phyloP scores from a whole-genome alignment of 2,888 invertebrate genomes.

The Mystacides longicornis region DNA sequence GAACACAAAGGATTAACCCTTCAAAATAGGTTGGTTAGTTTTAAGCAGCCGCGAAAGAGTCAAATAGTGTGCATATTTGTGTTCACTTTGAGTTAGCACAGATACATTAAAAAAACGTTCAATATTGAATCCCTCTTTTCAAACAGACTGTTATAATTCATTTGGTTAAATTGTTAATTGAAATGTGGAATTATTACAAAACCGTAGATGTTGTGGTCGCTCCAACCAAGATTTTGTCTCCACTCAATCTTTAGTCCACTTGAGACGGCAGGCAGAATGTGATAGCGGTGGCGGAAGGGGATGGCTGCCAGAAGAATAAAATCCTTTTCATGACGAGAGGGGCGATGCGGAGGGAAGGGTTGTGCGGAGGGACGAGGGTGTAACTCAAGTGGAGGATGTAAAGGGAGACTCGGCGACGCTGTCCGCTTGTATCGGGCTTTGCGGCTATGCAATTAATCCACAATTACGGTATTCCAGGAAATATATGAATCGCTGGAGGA shows the following conservation, averaged over 20 bases:
- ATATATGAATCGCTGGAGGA: neutral
- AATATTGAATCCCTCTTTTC: too few species aligned
- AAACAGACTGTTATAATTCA: too few species aligned
- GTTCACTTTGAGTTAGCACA: too few species aligned
- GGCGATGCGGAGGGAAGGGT: neutral
- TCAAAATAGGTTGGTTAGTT: too few species aligned
- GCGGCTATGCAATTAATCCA: neutral
- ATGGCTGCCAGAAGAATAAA: constrained; percentile 1
- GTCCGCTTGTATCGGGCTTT: neutral
- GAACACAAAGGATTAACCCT: too few species aligned
- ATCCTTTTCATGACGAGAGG: neutral
- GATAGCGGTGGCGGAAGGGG: neutral
- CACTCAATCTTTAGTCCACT: neutral
- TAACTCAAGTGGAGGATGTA: neutral
- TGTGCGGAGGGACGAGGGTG: neutral
- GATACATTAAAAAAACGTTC: too few species aligned
- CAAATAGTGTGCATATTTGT: too few species aligned
- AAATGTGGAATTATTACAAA: too few species aligned
- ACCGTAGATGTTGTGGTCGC: neutral
- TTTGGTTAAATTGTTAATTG: too few species aligned
- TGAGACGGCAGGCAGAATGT: constrained; percentile 1
- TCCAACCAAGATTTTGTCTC: neutral
- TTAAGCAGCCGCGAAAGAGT: too few species aligned
- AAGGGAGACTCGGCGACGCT: neutral
- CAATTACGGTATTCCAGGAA: neutral